Conservation (phyloP, 2,888 invertebrate genomes). For the Aethes cnicana region DNA sequence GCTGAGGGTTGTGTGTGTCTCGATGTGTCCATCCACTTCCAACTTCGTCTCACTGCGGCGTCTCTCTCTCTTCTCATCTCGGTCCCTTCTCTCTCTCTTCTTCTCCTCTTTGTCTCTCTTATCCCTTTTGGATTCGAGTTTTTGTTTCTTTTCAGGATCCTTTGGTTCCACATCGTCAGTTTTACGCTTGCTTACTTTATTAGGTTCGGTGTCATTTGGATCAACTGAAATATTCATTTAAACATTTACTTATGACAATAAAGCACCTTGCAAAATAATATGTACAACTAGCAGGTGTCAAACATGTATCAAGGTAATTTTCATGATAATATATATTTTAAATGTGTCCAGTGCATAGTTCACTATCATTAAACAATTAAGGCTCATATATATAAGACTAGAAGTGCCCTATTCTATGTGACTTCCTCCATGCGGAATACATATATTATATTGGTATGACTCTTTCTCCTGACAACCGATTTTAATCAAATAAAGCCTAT, state of each 20-base stretch:
- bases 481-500: no score
- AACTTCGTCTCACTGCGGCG: constrained; percentile 74
- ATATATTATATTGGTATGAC: no score
- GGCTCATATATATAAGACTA: no score
- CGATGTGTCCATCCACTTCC: constrained; percentile 87
- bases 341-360: no score
- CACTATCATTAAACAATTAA: no score
- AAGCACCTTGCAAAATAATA: no score
- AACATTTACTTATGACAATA: neutral
- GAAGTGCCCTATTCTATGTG: no score
- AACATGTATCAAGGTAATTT: no score
- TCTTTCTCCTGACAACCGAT: no score
- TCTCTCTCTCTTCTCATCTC: constrained; percentile 55
- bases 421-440: no score
- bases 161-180: constrained; percentile 55
- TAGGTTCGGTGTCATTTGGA: constrained; percentile 62
- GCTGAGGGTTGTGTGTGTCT: constrained; percentile 89
- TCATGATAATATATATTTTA: no score
- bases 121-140: constrained; percentile 49
- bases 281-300: no score
- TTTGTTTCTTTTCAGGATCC: constrained; percentile 71
- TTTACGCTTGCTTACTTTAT: constrained; percentile 62
- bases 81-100: constrained; percentile 45
- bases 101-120: constrained; percentile 44
- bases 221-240: constrained; percentile 56